A percentile compares a stretch with the other conserved stretches of the same genome.
phyloP scores from a whole-genome alignment of 2,888 invertebrate genomes.

The Limnephilus marmoratus region DNA sequence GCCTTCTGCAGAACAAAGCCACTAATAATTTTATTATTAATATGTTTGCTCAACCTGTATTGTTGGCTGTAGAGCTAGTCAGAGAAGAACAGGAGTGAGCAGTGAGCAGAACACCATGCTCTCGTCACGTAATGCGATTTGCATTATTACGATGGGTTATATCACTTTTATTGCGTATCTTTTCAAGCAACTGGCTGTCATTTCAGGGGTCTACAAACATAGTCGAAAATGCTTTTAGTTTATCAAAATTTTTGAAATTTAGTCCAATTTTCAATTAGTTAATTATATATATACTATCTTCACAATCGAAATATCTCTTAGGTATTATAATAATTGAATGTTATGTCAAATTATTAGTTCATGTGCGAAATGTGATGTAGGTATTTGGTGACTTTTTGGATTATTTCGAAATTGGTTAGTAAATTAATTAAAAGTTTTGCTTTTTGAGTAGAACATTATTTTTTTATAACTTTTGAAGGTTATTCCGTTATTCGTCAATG shows the following conservation, averaged over 20 bases:
- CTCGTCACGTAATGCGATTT: constrained; percentile 9
- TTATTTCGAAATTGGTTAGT: too few relatives aligned
- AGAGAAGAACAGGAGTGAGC: not conserved
- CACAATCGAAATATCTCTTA: too few relatives aligned
- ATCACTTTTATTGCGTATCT: constrained; percentile 13
- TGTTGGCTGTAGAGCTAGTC: not conserved
- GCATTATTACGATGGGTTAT: constrained; percentile 7
- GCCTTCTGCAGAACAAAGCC: not conserved
- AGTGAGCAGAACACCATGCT: constrained; percentile 9
- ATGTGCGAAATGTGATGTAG: too few relatives aligned
- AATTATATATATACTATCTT: too few relatives aligned
- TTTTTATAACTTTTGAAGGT: too few relatives aligned
- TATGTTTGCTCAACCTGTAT: not conserved
- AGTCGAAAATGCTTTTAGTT: not conserved
- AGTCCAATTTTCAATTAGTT: too few relatives aligned
- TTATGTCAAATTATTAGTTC: too few relatives aligned
- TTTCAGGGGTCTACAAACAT: not conserved
- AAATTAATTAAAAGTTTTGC: too few relatives aligned
- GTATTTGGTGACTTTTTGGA: too few relatives aligned
- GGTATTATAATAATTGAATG: too few relatives aligned
- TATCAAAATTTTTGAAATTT: not conserved
- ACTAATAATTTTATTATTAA: not conserved
- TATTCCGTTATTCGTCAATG: too few relatives aligned
- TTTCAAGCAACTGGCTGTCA: constrained; percentile 7
- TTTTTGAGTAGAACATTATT: too few relatives aligned